phyloP scores from a whole-genome alignment of 2,888 invertebrate genomes.

The Spialia ferax region DNA sequence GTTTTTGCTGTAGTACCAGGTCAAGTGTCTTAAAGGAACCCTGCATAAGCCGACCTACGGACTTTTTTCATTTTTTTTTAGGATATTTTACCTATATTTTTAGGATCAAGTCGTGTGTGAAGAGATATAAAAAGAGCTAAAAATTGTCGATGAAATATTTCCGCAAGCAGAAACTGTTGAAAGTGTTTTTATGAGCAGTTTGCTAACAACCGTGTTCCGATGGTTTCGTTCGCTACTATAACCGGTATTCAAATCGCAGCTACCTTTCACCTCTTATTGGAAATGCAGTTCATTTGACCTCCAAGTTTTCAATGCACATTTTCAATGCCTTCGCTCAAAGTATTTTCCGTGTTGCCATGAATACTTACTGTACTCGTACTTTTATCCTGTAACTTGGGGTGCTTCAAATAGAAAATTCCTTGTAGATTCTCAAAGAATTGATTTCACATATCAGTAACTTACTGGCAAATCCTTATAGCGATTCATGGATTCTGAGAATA shows the following conservation, averaged over 20 bases:
- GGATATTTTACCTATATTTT: too few species aligned
- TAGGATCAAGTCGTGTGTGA: background rate
- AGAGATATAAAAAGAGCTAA: background rate
- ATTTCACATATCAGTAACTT: background rate
- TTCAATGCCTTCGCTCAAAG: background rate
- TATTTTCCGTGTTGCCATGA: constrained; percentile 17
- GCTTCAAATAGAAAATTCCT: background rate
- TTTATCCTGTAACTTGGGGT: background rate
- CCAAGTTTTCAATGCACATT: constrained; percentile 16
- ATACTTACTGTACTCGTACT: background rate
- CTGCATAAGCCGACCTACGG: too few species aligned
- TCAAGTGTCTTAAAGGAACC: background rate
- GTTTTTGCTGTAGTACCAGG: too few species aligned
- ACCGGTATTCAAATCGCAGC: constrained; percentile 4
- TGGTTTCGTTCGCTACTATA: constrained; percentile 10
- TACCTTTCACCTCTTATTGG: constrained; percentile 5
- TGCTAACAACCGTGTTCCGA: constrained; percentile 11
- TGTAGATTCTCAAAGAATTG: background rate
- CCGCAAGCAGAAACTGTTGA: background rate
- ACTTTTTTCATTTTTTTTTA: too few species aligned
- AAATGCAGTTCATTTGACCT: constrained; percentile 2
- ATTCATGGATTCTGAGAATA: background rate
- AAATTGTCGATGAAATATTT: background rate
- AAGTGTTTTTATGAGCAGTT: constrained; percentile 8
- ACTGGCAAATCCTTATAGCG: background rate